Conservation (phyloP, 2,797 vertebrate genomes). For the Pseudotriccus pelzelni region DNA sequence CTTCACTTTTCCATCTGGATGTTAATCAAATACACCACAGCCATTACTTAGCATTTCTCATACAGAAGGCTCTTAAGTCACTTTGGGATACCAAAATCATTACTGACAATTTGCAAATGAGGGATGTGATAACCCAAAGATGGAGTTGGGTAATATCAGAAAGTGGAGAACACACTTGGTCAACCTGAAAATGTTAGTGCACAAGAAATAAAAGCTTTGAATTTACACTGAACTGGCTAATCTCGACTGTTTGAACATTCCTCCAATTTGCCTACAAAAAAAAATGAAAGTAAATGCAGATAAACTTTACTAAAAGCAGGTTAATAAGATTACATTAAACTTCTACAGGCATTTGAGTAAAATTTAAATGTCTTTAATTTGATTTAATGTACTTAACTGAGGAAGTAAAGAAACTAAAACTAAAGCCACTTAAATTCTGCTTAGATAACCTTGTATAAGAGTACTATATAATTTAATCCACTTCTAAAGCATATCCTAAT, state of each 20-base stretch:
- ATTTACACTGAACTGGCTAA: neutral
- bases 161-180: neutral
- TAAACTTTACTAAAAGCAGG: neutral
- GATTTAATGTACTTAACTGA: neutral
- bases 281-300: neutral
- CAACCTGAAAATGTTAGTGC: neutral
- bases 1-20: neutral
- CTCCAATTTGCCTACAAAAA: neutral
- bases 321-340: neutral
- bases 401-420: constrained; percentile 1
- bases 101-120: neutral
- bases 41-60: neutral
- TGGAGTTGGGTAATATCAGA: neutral
- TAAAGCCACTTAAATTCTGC: constrained; percentile 32
- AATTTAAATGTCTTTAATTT: constrained; percentile 14
- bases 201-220: neutral
- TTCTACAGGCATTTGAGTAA: neutral
- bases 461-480: neutral
- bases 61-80: neutral
- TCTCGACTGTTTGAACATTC: neutral
- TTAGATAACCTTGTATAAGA: neutral
- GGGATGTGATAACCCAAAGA: neutral
- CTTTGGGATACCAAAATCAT: neutral
- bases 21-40: neutral
- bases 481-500: constrained; percentile 1